A percentile compares a stretch with the other conserved stretches of the same genome.
These are phyloP conservation scores for Darevskia nairensis DNA, from an alignment of 2,797 vertebrate genomes.

Conservation along the genomic window DNA sequence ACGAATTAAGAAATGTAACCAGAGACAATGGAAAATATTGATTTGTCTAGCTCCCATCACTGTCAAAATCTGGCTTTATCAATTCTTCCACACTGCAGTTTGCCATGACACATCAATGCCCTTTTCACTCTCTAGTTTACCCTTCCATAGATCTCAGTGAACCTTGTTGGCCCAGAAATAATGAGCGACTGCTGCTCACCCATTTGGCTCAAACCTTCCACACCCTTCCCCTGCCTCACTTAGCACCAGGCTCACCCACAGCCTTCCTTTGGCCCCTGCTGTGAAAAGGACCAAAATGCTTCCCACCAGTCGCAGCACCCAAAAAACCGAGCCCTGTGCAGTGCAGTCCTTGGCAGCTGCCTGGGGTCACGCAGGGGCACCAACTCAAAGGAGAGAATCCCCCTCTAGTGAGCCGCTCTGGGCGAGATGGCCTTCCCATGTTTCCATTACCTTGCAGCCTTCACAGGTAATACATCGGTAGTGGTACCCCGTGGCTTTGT, in stretches of 20 bases:
- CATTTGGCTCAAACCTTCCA: neutral
- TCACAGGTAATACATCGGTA: slow-evolving; percentile 99
- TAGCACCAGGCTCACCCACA: neutral
- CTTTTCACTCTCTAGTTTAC: neutral
- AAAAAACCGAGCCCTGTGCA: neutral
- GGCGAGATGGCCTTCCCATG: rapidly evolving
- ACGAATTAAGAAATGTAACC: neutral
- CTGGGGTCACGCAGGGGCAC: neutral
- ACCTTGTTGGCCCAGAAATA: neutral
- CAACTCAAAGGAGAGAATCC: neutral
- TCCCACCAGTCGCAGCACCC: neutral
- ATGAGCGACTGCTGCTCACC: neutral
- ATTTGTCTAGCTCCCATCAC: neutral
- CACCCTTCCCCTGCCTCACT: neutral
- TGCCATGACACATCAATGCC: neutral
- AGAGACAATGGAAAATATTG: neutral
- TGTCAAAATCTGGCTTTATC: neutral
- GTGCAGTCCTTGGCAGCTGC: neutral
- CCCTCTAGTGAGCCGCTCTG: slow-evolving; percentile 14
- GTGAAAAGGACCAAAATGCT: neutral
- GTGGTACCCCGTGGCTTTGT: slow-evolving; percentile 98
- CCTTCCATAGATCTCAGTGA: neutral
- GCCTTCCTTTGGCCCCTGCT: neutral
- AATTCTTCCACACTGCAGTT: neutral
- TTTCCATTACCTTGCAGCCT: slow-evolving; percentile 92